Conservation (phyloP, 2,888 invertebrate species). For the Tuberolachnus salignus region DNA sequence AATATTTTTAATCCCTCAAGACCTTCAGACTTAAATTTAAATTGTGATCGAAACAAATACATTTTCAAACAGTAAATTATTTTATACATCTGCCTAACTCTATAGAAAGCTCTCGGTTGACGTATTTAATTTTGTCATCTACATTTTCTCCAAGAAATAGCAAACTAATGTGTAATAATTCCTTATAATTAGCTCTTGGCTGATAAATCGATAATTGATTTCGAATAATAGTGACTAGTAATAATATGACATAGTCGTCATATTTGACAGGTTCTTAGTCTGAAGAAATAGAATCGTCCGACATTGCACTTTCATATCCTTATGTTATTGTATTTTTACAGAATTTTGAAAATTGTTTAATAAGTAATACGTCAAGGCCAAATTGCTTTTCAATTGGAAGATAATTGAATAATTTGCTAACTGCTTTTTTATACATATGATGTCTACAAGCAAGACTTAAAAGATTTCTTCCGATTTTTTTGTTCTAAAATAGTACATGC, state of each 20-base stretch:
- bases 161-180: background rate
- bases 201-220: constrained; percentile 4
- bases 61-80: constrained; percentile 9
- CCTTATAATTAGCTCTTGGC: background rate
- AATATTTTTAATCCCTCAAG: constrained; percentile 24
- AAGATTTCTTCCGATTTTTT: constrained; percentile 12
- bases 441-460: constrained; percentile 24
- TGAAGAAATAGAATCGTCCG: background rate
- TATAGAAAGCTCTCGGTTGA: constrained; percentile 6
- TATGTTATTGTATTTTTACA: background rate
- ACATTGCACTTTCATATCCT: background rate
- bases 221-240: background rate
- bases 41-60: constrained; percentile 1
- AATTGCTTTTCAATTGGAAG: background rate
- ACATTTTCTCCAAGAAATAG: constrained; percentile 16
- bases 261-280: background rate
- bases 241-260: no score
- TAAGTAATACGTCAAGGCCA: background rate
- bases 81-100: background rate
- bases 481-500: constrained; percentile 30
- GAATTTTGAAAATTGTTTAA: constrained; percentile 15
- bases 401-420: constrained; percentile 7
- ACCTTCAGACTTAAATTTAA: constrained; percentile 7
- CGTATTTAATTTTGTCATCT: background rate
- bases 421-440: constrained; percentile 13